A percentile compares a stretch with the other conserved stretches of the same genome.
Evolutionary conservation across 2,888 invertebrate species (phyloP).

Genomic region (Cephus pulcher): DNA sequence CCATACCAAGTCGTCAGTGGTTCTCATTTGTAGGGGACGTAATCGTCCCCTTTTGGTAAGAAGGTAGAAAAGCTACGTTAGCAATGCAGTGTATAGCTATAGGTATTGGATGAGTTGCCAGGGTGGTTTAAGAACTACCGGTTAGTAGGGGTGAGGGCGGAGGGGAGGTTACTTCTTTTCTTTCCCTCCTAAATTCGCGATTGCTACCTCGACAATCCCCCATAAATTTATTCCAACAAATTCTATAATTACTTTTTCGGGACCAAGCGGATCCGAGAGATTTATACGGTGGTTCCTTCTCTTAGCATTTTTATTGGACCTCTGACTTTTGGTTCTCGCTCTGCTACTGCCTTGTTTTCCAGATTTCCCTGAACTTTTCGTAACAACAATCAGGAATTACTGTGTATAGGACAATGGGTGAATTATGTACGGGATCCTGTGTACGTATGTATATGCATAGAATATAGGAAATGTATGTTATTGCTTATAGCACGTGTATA

Average conservation of each 20-base stretch:
- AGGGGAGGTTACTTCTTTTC: slow-evolving; percentile 29
- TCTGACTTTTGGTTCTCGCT: neutral
- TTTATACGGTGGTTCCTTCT: slow-evolving; percentile 40
- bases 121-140: slow-evolving; percentile 7
- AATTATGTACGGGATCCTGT: neutral
- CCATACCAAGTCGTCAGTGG: slow-evolving; percentile 39
- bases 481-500: neutral
- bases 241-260: slow-evolving; percentile 64
- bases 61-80: neutral
- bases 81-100: neutral
- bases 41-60: neutral
- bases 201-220: slow-evolving; percentile 39
- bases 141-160: neutral
- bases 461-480: neutral
- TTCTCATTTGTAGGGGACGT: slow-evolving; percentile 30
- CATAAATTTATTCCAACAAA: slow-evolving; percentile 64
- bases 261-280: slow-evolving; percentile 37
- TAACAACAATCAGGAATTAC: neutral
- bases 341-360: neutral
- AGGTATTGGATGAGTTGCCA: neutral
- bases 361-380: neutral
- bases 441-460: too few relatives aligned
- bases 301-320: slow-evolving; percentile 34
- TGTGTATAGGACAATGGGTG: neutral
- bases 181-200: slow-evolving; percentile 50